phyloP scores from a whole-genome alignment of 1,140 invertebrate species.

The Drepana arcuata region DNA sequence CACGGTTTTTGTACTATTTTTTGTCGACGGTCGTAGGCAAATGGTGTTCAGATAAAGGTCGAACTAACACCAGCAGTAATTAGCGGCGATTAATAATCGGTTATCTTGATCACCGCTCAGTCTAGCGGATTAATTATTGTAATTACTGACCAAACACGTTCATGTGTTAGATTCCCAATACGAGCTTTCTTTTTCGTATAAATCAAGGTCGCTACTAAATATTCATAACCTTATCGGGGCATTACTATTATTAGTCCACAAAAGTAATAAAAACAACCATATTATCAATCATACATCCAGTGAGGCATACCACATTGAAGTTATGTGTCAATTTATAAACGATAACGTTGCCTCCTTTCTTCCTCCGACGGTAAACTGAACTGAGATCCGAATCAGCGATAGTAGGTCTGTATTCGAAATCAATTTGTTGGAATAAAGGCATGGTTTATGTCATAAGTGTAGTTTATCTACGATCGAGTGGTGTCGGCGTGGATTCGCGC shows the following conservation, averaged over 20 bases:
- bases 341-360: conserved; percentile 25
- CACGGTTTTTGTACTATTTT: conserved; percentile 60
- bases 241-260: too few relatives aligned
- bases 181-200: conserved; percentile 20
- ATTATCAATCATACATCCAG: conserved; percentile 25
- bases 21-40: conserved; percentile 40
- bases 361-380: conserved; percentile 12
- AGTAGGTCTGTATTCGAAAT: conserved; percentile 38
- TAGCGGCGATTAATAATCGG: conserved; percentile 68
- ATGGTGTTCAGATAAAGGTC: conserved; percentile 65
- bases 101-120: conserved; percentile 58
- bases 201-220: too few relatives aligned
- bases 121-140: conserved; percentile 51
- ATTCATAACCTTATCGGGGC: too few relatives aligned
- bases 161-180: conserved; percentile 31
- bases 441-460: conserved; percentile 51
- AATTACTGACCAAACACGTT: conserved; percentile 27
- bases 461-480: conserved; percentile 53
- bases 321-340: conserved; percentile 29
- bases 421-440: conserved; percentile 57
- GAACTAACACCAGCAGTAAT: conserved; percentile 70
- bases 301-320: conserved; percentile 21
- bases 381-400: conserved; percentile 20
- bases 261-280: too few relatives aligned
- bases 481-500: conserved; percentile 51